Base-by-base conservation (phyloP, 2,113 vertebrate species). In the Eudyptes chrysolophus region DNA sequence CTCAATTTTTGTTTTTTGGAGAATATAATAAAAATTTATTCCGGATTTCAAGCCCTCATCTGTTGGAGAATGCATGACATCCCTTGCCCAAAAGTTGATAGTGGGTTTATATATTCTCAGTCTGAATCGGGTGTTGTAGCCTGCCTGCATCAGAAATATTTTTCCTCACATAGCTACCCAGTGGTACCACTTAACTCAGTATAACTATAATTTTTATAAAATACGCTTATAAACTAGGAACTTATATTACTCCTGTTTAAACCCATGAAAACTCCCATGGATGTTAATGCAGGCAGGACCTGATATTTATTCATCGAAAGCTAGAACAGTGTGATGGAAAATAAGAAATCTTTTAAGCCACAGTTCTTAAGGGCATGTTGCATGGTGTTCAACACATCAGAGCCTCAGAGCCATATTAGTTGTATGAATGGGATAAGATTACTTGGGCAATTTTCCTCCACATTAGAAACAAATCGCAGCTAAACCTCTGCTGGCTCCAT, bases 291-390 rank as follows among this genome's bases (percentile, higher is more conserved):
- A 70, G 93, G 74, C 76, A 84, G 66, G 82, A 87, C 79, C 62
- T 95, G 80, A 85, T 96, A 92, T 95, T 92, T 95, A 92, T 97
- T 96, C 95, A 93, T 97, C 38, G 44, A 95, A 97, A 93, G 80
- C 89, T 78, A 91, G 89, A 87, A 87, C 71, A 13, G 70, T 68
- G 80, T 85, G 88, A 95, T 95, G 42, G 91, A 75, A 94, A 93
- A 97, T 91, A 93, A 96, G 86, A 97, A 96, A 97, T 96, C 88
- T 85, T 90, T 96, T 96, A 97, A 87, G 87, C 81, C 81, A 79
- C 84, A 84, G 74, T 92, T 97, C 89, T 88, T 94, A 92, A 85
- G 64, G 89, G 76, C 65, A 46, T 84, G 84, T 81, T 97, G 89
- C 94, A 32, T 90, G 91, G 95, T 87, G 89, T 96, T 57, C 58